These are phyloP conservation scores for Drosophila prosaltans DNA, from an alignment of 1,140 invertebrate species.

Conservation along the genomic window DNA sequence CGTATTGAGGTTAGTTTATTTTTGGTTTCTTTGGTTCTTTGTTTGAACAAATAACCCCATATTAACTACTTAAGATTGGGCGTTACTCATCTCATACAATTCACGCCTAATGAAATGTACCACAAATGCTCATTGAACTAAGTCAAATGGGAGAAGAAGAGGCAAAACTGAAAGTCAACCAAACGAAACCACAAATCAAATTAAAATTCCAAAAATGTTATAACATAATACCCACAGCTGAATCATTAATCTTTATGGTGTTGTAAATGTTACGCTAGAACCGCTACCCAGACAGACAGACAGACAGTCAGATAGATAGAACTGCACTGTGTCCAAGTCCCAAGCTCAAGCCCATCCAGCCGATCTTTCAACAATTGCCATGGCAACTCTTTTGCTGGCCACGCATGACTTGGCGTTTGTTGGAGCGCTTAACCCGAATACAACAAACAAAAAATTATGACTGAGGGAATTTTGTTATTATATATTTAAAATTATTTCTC, in stretches of 20 bases:
- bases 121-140: conserved; percentile 44
- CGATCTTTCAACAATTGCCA: conserved; percentile 8
- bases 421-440: conserved; percentile 74
- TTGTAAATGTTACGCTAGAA: conserved; percentile 40
- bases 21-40: too few relatives aligned
- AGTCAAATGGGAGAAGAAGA: conserved; percentile 14
- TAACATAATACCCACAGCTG: conserved; percentile 28
- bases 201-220: conserved; percentile 70
- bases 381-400: conserved; percentile 51
- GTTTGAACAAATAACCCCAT: conserved; percentile 41
- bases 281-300: conserved; percentile 7
- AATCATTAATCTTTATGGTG: conserved; percentile 49
- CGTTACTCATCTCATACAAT: conserved; percentile 47
- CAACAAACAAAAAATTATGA: conserved; percentile 29
- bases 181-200: conserved; percentile 71
- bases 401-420: conserved; percentile 68
- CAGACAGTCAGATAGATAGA: conserved; percentile 18
- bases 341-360: not conserved
- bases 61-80: conserved; percentile 63
- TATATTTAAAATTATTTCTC: too few relatives aligned
- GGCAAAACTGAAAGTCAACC: conserved; percentile 16
- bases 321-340: conserved; percentile 40
- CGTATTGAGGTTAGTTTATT: not conserved
- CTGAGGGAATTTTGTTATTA: not conserved
- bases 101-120: conserved; percentile 49